Evolutionary conservation across 2,113 vertebrate species (phyloP).

Genomic region (Hemiprocne comata): DNA sequence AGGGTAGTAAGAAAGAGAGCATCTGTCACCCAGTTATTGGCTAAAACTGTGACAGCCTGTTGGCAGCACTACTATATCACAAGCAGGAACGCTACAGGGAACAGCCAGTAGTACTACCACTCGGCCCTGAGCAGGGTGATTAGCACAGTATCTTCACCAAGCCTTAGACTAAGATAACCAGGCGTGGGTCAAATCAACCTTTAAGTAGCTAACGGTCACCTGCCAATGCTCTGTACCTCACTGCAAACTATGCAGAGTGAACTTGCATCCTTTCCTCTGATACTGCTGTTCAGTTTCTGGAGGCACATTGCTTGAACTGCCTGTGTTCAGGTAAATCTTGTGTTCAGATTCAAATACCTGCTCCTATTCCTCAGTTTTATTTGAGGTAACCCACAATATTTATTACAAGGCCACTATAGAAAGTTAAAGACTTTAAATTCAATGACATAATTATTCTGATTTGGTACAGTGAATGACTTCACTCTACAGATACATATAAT

Average conservation of each 20-base stretch:
- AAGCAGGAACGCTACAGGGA: neutral
- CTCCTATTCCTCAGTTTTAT: neutral
- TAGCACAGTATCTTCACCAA: neutral
- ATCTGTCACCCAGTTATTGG: too few relatives aligned
- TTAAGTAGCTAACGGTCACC: neutral
- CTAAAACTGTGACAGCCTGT: neutral
- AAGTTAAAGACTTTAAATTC: neutral
- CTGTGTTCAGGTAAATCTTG: neutral
- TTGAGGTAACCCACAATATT: neutral
- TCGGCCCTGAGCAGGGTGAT: neutral
- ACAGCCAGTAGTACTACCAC: neutral
- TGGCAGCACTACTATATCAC: neutral
- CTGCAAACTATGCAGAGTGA: neutral
- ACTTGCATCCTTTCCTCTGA: neutral
- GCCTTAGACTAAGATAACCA: neutral
- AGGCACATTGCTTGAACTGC: neutral
- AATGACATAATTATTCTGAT: neutral
- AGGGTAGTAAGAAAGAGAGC: too few relatives aligned
- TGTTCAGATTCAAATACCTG: neutral
- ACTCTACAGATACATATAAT: neutral
- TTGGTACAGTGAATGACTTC: neutral
- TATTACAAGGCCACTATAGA: neutral
- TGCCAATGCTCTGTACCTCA: accelerated
- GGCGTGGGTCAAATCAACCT: neutral
- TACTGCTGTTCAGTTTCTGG: neutral